Percentiles rank a stretch among this genome's conserved stretches.
Evolutionary conservation across 1,140 invertebrate species (phyloP).

Genomic region (Gonioctena quinquepunctata): DNA sequence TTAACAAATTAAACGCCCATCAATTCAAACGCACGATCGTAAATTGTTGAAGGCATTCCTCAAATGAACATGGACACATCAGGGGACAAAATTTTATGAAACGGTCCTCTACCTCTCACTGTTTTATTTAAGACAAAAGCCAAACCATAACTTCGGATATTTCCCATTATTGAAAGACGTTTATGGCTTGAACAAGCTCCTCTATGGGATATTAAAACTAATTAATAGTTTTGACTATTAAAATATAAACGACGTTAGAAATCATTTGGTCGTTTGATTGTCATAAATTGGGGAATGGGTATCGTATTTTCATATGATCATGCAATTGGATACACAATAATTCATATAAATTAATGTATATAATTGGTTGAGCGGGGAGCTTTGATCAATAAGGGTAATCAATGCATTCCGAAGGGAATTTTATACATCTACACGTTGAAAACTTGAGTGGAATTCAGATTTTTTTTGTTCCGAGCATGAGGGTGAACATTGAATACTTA

Average conservation of each 20-base stretch:
- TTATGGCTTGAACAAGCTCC: neutral
- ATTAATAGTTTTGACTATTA: slow-evolving; percentile 8
- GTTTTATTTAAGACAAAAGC: slow-evolving; percentile 14
- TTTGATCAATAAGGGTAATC: too few species aligned
- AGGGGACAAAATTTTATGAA: slow-evolving; percentile 2
- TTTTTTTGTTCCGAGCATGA: too few species aligned
- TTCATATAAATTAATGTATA: neutral
- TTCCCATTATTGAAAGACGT: slow-evolving; percentile 6
- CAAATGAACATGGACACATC: slow-evolving; percentile 4
- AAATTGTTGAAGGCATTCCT: neutral
- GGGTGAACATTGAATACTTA: too few species aligned
- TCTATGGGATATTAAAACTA: slow-evolving; percentile 6
- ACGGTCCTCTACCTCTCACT: neutral
- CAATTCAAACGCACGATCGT: too few species aligned
- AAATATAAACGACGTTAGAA: slow-evolving; percentile 5
- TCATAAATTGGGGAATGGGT: neutral
- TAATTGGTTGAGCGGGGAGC: neutral
- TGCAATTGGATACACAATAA: slow-evolving; percentile 6
- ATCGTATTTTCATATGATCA: neutral
- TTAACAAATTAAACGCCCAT: too few species aligned
- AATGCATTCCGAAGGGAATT: too few species aligned
- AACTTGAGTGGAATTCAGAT: too few species aligned
- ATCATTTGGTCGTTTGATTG: neutral
- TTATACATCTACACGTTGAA: too few species aligned
- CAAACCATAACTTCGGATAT: neutral